These are phyloP conservation scores for Chionomys nivalis DNA, from an alignment of 2,113 vertebrate genomes.

Conservation along the genomic window DNA sequence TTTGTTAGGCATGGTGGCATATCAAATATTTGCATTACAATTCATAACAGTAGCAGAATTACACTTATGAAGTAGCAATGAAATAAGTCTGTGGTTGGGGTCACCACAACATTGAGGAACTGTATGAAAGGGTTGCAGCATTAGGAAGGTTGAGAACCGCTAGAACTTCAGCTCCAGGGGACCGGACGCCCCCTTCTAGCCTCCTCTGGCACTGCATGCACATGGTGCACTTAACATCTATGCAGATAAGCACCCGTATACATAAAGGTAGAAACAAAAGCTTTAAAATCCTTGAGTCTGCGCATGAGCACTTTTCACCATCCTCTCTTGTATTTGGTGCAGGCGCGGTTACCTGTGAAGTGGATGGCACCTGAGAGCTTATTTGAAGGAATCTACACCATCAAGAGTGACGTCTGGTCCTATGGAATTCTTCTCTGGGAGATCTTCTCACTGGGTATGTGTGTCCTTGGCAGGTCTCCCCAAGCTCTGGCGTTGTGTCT, in stretches of 20 bases:
- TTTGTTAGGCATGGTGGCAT: neutral
- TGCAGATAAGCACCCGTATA: neutral
- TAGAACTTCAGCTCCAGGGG: neutral
- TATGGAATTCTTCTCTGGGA: conserved; percentile 98
- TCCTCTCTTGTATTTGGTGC: conserved; percentile 51
- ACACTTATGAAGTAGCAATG: neutral
- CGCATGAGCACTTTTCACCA: accelerated
- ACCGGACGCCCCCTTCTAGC: neutral
- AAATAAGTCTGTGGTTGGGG: neutral
- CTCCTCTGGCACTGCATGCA: neutral
- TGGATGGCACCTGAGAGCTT: conserved; percentile 99
- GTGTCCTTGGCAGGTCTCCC: neutral
- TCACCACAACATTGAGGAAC: neutral
- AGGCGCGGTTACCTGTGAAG: conserved; percentile 97
- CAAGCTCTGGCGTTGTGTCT: neutral
- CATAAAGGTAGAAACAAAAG: neutral
- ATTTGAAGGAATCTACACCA: conserved; percentile 95
- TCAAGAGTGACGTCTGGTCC: conserved; percentile 97
- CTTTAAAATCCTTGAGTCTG: neutral
- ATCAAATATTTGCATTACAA: neutral
- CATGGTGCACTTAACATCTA: neutral
- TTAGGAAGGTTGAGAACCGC: neutral
- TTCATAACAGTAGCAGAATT: neutral
- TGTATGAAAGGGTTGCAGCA: neutral
- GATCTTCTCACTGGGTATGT: conserved; percentile 96